Evolutionary conservation across 2,113 vertebrate species (phyloP), one percentile per base, ranked within the genome.

Genomic region (Lepus americanus): DNA sequence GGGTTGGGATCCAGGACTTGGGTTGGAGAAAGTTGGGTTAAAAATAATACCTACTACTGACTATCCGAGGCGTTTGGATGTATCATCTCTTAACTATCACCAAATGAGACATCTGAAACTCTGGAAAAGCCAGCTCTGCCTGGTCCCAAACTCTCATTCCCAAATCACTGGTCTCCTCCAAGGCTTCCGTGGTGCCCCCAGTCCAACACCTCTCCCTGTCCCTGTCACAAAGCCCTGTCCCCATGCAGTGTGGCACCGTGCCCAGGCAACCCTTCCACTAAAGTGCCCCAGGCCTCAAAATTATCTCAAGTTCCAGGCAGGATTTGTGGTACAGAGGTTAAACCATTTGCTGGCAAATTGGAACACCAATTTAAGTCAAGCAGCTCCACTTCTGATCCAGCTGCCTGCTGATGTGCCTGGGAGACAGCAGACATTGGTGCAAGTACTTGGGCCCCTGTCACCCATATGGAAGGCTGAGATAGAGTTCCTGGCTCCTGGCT

Each of bases 171-270:
- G 31, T 69, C 44, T 80, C 33, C 39, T 39, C 82, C 23, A 44
- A 5, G 31, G 61, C 29, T 0, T 1, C 82, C 2, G 0, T 2
- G 14, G 5, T 5, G 8, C 9, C 23, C 10, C 44, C 31, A 33
- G 0, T 13, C 16, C 53, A 89, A 3, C 53, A 29, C 1, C 0
- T n/a, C 1, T 55, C n/a, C 67, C 27, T 11, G 17, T 27, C 6
- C 5, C 39, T 25, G 39, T 61, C 13, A 0, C 1, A n/a, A 3
- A 36, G 36, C 3, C 23, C 63, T 49, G 22, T 22, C 13, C 20
- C 51, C 29, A 1, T 5, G 64, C 25, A 22, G 17, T 0, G 0
- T 84, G 77, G 55, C 17, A 7, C 31, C 6, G 49, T 27, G 29
- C 9, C 36, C 33, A 76, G 63, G 19, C 27, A 12, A 2, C 33